A percentile compares a stretch with the other conserved stretches of the same genome.
These are phyloP conservation scores for Aplysia californica DNA, from an alignment of 1,140 invertebrate species.

Conservation along the genomic window DNA sequence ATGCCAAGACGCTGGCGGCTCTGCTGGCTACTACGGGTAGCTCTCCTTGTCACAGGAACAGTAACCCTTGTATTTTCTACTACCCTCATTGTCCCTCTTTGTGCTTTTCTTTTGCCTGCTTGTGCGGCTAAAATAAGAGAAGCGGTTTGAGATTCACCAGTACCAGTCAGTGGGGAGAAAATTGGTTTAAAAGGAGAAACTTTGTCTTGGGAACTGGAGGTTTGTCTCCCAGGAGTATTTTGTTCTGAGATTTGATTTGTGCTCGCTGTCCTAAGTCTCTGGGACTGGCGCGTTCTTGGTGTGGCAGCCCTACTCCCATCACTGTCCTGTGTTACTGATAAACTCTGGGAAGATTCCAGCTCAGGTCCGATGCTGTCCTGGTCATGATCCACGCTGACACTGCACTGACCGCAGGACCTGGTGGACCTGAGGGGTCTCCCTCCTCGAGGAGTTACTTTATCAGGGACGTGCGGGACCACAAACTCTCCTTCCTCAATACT, in stretches of 20 bases:
- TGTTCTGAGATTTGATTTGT: not conserved
- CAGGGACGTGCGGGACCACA: not conserved
- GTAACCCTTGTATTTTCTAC: no score
- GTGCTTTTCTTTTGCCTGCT: no score
- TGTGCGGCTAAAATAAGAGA: no score
- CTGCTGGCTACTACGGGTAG: no score
- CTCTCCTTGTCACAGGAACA: no score
- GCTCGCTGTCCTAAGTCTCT: not conserved
- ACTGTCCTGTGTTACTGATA: not conserved
- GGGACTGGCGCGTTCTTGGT: not conserved
- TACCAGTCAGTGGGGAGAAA: not conserved
- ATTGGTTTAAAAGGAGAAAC: not conserved
- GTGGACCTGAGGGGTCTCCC: not conserved
- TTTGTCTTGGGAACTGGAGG: not conserved
- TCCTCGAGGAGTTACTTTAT: not conserved
- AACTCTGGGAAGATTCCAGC: no score
- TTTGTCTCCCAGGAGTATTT: not conserved
- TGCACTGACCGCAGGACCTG: not conserved
- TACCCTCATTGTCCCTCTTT: not conserved
- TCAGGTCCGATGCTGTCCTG: not conserved
- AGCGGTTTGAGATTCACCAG: not conserved
- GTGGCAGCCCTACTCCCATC: not conserved
- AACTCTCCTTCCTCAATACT: not conserved
- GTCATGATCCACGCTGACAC: not conserved
- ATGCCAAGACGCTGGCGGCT: slow-evolving; percentile 3